Evolutionary conservation across 2,797 vertebrate genomes (phyloP).

Genomic region (Vireo griseus): DNA sequence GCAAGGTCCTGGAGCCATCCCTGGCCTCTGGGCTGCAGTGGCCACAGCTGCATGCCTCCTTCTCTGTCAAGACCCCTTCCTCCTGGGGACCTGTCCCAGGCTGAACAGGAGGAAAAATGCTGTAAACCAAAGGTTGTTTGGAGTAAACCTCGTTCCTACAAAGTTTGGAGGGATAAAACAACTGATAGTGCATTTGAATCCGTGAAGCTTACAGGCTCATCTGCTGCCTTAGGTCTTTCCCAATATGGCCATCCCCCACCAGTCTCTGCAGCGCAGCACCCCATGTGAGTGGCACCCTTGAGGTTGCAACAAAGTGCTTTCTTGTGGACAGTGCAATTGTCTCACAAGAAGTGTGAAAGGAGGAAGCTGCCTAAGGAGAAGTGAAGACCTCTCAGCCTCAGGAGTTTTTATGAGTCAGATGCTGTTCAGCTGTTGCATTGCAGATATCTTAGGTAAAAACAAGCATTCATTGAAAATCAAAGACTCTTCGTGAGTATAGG

Average conservation of each 20-base stretch:
- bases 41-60: background rate
- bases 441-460: slow-evolving; percentile 22
- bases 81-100: background rate
- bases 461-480: background rate
- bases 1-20: background rate
- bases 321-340: background rate
- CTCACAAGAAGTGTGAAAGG: background rate
- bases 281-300: background rate
- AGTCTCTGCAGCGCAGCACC: background rate
- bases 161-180: background rate
- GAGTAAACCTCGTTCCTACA: background rate
- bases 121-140: background rate
- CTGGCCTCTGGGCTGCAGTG: background rate
- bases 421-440: slow-evolving; percentile 37
- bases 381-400: background rate
- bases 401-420: background rate
- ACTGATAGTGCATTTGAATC: background rate
- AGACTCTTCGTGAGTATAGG: background rate
- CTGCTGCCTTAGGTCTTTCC: background rate
- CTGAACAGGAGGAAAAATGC: background rate
- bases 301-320: background rate
- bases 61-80: background rate
- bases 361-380: slow-evolving; percentile 28
- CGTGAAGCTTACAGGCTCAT: accelerated
- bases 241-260: accelerated